Conservation (phyloP, 2,113 vertebrate genomes). For the Leptocoma aspasia region DNA sequence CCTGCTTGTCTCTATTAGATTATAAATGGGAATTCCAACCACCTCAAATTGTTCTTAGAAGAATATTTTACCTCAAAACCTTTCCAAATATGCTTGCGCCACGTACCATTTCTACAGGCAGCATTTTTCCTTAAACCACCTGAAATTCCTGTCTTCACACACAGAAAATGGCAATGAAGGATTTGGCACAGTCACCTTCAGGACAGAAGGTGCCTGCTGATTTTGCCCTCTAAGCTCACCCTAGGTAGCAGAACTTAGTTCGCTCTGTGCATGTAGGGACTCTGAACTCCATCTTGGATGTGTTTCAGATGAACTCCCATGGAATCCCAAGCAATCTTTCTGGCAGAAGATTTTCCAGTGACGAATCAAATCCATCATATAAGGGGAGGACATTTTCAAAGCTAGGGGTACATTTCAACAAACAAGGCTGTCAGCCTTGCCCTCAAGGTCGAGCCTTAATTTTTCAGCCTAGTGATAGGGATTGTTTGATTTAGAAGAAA, state of each 20-base stretch:
- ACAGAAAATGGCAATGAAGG: background rate
- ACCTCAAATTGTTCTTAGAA: background rate
- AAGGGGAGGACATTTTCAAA: background rate
- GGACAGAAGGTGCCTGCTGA: background rate
- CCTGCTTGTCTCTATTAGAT: background rate
- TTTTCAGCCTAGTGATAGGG: background rate
- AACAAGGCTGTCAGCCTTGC: background rate
- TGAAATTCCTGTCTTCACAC: constrained; percentile 17
- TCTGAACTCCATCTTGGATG: background rate
- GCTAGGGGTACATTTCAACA: background rate
- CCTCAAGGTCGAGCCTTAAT: background rate
- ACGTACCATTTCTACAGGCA: background rate
- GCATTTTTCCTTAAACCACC: background rate
- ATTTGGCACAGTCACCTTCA: background rate
- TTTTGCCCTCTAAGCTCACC: background rate
- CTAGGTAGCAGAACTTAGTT: background rate
- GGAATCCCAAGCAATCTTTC: constrained; percentile 14
- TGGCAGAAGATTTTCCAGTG: background rate
- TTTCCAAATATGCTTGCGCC: constrained; percentile 21
- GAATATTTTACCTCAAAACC: background rate
- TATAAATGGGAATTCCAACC: constrained; percentile 17
- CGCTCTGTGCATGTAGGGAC: background rate
- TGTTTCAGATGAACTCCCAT: constrained; percentile 24
- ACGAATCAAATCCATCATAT: constrained; percentile 19
- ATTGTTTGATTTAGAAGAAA: background rate